Conservation (phyloP, 2,888 invertebrate species). For the Lasius fuliginosus region DNA sequence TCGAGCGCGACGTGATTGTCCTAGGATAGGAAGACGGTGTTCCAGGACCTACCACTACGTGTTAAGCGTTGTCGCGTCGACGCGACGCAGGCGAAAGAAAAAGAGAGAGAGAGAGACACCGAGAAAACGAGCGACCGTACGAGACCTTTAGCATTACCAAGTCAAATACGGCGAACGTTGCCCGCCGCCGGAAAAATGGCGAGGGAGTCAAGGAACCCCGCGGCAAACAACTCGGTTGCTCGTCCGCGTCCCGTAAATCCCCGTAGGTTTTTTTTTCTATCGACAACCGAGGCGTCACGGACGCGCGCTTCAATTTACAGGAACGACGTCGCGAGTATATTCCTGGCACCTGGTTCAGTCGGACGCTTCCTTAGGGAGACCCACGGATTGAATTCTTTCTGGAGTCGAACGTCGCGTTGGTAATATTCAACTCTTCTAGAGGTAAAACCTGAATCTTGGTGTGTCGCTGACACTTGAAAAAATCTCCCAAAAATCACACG, state of each 20-base stretch:
- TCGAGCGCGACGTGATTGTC: slow-evolving; percentile 65
- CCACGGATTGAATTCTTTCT: slow-evolving; percentile 45
- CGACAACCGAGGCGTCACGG: slow-evolving; percentile 35
- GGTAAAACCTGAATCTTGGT: slow-evolving; percentile 3
- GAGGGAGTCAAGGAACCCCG: slow-evolving; percentile 81
- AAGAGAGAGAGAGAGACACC: slow-evolving; percentile 49
- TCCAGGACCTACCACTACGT: slow-evolving; percentile 81
- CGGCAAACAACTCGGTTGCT: slow-evolving; percentile 40
- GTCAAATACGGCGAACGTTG: slow-evolving; percentile 83
- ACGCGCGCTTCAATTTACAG: slow-evolving; percentile 74
- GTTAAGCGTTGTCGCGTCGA: slow-evolving; percentile 73
- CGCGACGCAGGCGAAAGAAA: slow-evolving; percentile 42
- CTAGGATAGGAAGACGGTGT: slow-evolving; percentile 73
- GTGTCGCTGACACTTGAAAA: slow-evolving; percentile 22
- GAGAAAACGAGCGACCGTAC: slow-evolving; percentile 69
- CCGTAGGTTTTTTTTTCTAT: slow-evolving; percentile 27
- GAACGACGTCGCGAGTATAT: slow-evolving; percentile 69
- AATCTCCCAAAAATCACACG: not conserved
- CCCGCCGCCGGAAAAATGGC: slow-evolving; percentile 80
- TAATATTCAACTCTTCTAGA: slow-evolving; percentile 8
- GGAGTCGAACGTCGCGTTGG: slow-evolving; percentile 22
- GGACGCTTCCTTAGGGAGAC: slow-evolving; percentile 46
- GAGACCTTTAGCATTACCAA: slow-evolving; percentile 84
- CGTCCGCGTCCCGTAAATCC: not conserved
- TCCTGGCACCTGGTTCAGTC: slow-evolving; percentile 59